phyloP scores from a whole-genome alignment of 1,140 invertebrate genomes.

The Caenorhabditis latens region DNA sequence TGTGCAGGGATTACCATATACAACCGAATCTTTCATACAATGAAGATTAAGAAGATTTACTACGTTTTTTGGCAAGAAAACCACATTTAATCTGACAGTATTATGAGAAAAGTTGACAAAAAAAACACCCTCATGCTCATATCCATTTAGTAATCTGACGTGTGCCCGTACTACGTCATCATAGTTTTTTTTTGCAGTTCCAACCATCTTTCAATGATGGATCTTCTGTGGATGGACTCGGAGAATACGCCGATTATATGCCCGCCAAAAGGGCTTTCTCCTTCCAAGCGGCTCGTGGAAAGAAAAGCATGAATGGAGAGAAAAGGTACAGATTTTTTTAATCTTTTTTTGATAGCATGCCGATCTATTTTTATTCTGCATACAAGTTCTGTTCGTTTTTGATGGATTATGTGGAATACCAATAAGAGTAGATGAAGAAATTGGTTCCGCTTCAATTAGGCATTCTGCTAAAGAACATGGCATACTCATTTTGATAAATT shows the following conservation, averaged over 20 bases:
- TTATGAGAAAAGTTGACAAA: too few relatives aligned
- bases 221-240: neutral
- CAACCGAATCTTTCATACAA: neutral
- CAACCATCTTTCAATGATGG: slow-evolving; percentile 44
- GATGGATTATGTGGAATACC: neutral
- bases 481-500: slow-evolving; percentile 7
- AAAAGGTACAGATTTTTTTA: neutral
- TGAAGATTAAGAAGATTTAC: slow-evolving; percentile 19
- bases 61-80: neutral
- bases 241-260: neutral
- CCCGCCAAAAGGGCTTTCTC: slow-evolving; percentile 28
- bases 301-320: slow-evolving; percentile 37
- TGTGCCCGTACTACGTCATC: neutral
- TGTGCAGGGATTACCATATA: neutral
- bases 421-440: neutral
- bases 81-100: neutral
- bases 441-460: slow-evolving; percentile 22
- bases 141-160: slow-evolving; percentile 9
- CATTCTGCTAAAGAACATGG: neutral
- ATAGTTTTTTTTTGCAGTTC: slow-evolving; percentile 5
- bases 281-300: slow-evolving; percentile 44
- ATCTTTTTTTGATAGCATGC: neutral
- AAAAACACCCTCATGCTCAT: slow-evolving; percentile 9
- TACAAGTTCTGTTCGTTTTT: neutral
- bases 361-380: neutral